These are phyloP conservation scores for Anguilla obscura DNA, from an alignment of 2,797 vertebrate species.

Conservation along the genomic window DNA sequence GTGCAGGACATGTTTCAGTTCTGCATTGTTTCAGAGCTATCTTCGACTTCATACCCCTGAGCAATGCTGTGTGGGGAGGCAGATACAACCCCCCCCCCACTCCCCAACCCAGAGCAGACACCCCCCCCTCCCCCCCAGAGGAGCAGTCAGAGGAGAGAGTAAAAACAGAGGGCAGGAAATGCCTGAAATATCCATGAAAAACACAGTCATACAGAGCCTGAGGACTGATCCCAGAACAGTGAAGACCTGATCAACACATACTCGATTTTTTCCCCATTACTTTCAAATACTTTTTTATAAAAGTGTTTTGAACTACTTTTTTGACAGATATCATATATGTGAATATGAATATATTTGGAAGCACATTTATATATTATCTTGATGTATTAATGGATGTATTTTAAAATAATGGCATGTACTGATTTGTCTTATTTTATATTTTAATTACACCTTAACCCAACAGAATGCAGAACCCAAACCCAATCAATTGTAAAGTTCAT, in stretches of 20 bases:
- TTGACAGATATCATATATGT: background rate
- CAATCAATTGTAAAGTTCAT: background rate
- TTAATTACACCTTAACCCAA: background rate
- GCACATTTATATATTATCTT: background rate
- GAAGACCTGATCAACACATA: background rate
- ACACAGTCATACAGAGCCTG: conserved; percentile 28
- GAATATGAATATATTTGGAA: background rate
- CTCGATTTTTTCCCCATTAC: background rate
- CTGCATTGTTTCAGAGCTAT: background rate
- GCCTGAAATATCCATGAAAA: conserved; percentile 57
- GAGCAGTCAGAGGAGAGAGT: conserved; percentile 13
- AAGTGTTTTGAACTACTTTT: background rate
- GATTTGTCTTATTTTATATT: background rate
- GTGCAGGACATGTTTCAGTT: background rate
- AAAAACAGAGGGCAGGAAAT: conserved; percentile 50
- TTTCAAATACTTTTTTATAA: background rate
- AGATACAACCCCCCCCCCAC: background rate
- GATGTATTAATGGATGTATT: background rate
- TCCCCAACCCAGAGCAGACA: background rate
- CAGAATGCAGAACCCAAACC: background rate
- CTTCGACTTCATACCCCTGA: background rate
- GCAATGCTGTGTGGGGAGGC: background rate
- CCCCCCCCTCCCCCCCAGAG: background rate
- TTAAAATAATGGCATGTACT: background rate
- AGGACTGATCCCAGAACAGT: conserved; percentile 10